A percentile compares a stretch with the other conserved stretches of the same genome.
Conservation (phyloP, 2,113 vertebrate species). For the Asarcornis scutulata region DNA sequence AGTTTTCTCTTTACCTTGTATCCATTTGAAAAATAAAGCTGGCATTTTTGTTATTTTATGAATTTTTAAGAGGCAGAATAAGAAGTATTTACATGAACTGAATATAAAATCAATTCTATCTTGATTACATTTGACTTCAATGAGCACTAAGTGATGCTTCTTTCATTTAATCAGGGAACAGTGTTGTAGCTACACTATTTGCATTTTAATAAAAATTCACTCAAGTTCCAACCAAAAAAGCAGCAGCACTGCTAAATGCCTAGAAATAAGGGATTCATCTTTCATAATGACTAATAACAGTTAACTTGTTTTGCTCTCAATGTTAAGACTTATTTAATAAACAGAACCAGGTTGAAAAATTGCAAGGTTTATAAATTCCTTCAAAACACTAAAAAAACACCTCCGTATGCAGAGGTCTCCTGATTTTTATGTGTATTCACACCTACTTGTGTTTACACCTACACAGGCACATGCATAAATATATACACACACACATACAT, state of each 20-base stretch:
- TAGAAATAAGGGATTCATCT: constrained; percentile 11
- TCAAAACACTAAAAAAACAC: background rate
- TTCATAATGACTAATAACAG: background rate
- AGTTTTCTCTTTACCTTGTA: constrained; percentile 33
- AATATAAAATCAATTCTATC: constrained; percentile 76
- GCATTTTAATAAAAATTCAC: constrained; percentile 71
- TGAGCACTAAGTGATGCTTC: constrained; percentile 69
- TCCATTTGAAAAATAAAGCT: constrained; percentile 59
- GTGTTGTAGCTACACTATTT: constrained; percentile 50
- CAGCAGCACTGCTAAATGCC: background rate
- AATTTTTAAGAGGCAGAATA: constrained; percentile 66
- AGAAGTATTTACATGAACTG: constrained; percentile 67
- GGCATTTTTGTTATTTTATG: constrained; percentile 67
- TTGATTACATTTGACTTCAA: constrained; percentile 77
- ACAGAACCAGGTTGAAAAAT: background rate
- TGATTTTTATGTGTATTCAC: background rate
- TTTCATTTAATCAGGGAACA: constrained; percentile 72
- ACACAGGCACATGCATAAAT: rapidly evolving
- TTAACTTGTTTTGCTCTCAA: constrained; percentile 10
- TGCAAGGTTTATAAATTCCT: background rate
- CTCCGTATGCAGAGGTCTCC: background rate
- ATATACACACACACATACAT: rapidly evolving
- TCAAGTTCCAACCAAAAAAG: constrained; percentile 34
- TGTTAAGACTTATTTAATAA: constrained; percentile 1
- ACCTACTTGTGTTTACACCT: background rate